phyloP scores from a whole-genome alignment of 2,888 invertebrate genomes.

The Thymelicus acteon region DNA sequence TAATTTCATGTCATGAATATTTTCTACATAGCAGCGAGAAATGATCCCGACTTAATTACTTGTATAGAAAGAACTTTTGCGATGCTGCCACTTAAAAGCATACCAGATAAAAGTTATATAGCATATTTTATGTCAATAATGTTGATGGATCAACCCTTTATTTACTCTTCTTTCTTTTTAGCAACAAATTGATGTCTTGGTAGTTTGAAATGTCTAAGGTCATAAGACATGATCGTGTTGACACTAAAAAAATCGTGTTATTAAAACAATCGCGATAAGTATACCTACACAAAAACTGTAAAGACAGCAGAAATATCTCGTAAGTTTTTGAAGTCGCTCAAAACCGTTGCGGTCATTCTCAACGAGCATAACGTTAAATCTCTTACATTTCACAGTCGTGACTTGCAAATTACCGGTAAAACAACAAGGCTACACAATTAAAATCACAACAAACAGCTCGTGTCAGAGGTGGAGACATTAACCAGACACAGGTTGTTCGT shows the following conservation, averaged over 20 bases:
- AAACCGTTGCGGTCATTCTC: not conserved
- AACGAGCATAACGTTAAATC: conserved; percentile 8
- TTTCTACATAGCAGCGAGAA: conserved; percentile 15
- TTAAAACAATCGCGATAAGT: no score
- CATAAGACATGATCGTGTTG: no score
- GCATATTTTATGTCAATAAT: no score
- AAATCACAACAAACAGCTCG: conserved; percentile 37
- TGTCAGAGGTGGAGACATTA: conserved; percentile 40
- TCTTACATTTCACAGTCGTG: conserved; percentile 34
- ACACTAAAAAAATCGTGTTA: no score
- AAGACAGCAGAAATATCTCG: no score
- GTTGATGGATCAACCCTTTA: no score
- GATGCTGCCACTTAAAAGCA: not conserved
- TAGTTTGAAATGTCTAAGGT: no score
- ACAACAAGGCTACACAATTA: conserved; percentile 33
- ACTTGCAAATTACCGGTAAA: conserved; percentile 30
- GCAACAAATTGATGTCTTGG: no score
- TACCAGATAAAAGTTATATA: no score
- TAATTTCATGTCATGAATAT: conserved; percentile 22
- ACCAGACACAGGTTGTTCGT: conserved; percentile 41
- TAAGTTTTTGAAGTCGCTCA: not conserved
- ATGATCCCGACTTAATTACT: conserved; percentile 11
- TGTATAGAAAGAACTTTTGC: not conserved
- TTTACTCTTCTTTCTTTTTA: no score
- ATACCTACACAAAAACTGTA: no score